phyloP scores from a whole-genome alignment of 2,888 invertebrate genomes.

The Trachelus iudaicus region DNA sequence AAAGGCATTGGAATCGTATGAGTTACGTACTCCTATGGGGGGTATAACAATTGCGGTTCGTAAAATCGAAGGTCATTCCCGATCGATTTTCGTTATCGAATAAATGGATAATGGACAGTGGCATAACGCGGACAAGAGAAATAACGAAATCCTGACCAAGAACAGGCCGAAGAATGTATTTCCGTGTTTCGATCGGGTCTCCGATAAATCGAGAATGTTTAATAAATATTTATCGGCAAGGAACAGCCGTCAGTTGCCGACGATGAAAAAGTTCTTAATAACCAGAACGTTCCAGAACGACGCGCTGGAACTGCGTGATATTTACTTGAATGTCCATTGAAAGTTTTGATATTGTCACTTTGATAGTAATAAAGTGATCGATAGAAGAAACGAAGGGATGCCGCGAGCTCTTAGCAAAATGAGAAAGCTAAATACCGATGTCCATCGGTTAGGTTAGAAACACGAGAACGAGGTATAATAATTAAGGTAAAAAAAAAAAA shows the following conservation, averaged over 20 bases:
- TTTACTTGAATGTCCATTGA: neutral
- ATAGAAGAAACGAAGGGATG: neutral
- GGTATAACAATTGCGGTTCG: neutral
- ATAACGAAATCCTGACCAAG: neutral
- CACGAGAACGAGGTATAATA: neutral
- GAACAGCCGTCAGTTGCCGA: neutral
- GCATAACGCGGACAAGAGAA: neutral
- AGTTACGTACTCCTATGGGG: neutral
- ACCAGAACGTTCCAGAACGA: neutral
- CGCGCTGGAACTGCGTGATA: neutral
- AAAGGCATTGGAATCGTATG: neutral
- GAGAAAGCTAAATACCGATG: neutral
- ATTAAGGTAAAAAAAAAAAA: conserved; percentile 1
- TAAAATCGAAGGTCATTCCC: neutral
- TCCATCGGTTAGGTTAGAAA: neutral
- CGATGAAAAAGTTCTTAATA: neutral
- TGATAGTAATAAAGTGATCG: neutral
- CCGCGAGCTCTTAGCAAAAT: neutral
- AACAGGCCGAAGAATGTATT: neutral
- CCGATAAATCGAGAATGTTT: neutral
- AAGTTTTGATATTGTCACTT: neutral
- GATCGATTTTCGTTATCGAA: neutral
- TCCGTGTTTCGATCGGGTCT: neutral
- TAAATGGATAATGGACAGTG: neutral
- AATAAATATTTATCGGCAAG: neutral